Evolutionary conservation across 2,888 invertebrate species (phyloP), one percentile per base, ranked within the genome.

Genomic region (Eutolmus rufibarbis): DNA sequence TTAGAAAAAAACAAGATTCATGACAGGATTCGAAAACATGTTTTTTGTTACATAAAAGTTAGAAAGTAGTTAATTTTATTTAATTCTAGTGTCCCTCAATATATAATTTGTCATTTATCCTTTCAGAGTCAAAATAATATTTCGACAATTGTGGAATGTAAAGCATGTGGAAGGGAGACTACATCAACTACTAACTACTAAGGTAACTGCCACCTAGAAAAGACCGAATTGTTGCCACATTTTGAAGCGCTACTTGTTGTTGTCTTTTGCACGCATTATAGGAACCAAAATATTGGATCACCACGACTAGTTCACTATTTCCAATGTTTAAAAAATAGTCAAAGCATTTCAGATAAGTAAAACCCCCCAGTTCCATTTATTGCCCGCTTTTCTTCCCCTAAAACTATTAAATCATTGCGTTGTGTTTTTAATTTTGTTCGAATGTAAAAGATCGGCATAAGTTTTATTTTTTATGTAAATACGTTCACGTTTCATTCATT

Each of bases 271-370:
- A 76, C 76, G 76, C 76, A n/a, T 76, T 31, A 74, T 84, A 88
- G 87, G 88, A 87, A 81, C 86, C 87, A 86, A 76, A 46, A 87
- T 82, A 37, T 66, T 88, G 86, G 87, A 88, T 88, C 87, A 88
- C 56, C 87, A 87, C 76, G 86, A 87, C 74, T 87, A 87, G 81
- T 86, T 87, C 57, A 28, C 57, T 34, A 79, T 46, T 74, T 85
- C 79, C 57, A 87, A 87, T 57, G 56, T 57, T 86, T 74, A 86
- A 78, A 57, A 23, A 40, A 85, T 46, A 86, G 28, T 28, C 34
- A 86, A 86, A 37, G n/a, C 31, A 77, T 74, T 81, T 57, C 87
- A 81, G 78, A 87, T 87, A 79, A 87, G 87, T 79, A 87, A 87
- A 51, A 87, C 23, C 40, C 66, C 37, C 28, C 37, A 77, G 14